Conservation (phyloP, 2,113 vertebrate genomes). For the Sylvietta virens region DNA sequence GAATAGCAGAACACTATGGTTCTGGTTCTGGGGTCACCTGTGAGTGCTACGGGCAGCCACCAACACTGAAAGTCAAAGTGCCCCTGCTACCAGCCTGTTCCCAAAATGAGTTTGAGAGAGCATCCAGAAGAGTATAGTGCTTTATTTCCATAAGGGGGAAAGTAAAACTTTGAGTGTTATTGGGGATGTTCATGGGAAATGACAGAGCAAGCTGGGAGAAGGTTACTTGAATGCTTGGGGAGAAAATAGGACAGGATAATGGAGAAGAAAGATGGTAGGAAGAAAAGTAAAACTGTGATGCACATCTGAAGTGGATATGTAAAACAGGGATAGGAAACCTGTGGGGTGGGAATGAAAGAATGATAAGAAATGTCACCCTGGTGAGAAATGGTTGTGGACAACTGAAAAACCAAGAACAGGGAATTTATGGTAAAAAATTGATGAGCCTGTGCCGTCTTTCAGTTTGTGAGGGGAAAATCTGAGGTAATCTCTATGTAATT, state of each 20-base stretch:
- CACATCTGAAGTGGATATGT: rapidly evolving
- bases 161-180: background rate
- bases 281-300: background rate
- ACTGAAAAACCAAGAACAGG: background rate
- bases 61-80: background rate
- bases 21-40: background rate
- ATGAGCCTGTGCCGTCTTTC: rapidly evolving
- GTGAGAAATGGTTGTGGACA: background rate
- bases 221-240: background rate
- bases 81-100: background rate
- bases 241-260: background rate
- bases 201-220: background rate
- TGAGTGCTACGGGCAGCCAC: rapidly evolving
- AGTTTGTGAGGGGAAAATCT: background rate
- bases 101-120: background rate
- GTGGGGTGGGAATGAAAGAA: background rate
- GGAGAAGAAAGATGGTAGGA: background rate
- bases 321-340: background rate
- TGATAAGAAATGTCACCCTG: background rate
- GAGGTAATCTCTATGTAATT: background rate
- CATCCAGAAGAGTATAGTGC: background rate
- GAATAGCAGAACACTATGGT: background rate
- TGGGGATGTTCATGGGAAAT: background rate
- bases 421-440: background rate
- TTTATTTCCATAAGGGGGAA: background rate